Conservation (phyloP, 2,888 invertebrate genomes). For the Acanthoscelides obtectus region DNA sequence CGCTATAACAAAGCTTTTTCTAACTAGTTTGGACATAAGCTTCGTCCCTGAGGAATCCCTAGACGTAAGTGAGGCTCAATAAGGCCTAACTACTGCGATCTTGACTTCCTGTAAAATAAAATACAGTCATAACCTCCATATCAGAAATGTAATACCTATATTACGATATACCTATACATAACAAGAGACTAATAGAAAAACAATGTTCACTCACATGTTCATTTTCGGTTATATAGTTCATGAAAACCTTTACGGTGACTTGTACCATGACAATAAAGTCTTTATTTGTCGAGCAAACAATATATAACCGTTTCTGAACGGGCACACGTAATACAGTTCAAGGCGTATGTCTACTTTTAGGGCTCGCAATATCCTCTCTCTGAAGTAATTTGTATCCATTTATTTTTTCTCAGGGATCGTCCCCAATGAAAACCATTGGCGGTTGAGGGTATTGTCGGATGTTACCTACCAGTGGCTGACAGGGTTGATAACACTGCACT, state of each 20-base stretch:
- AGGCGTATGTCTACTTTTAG: slow-evolving; percentile 30
- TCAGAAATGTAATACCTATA: no score
- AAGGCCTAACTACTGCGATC: no score
- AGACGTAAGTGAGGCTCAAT: no score
- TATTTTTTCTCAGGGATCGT: slow-evolving; percentile 26
- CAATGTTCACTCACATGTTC: background rate
- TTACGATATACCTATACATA: background rate
- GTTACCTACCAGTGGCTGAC: background rate
- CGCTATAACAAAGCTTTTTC: no score
- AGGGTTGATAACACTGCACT: no score
- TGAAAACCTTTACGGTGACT: background rate
- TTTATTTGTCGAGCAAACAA: slow-evolving; percentile 26
- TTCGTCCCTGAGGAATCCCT: no score
- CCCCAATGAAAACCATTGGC: background rate
- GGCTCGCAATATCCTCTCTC: slow-evolving; percentile 43
- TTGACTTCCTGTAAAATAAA: no score
- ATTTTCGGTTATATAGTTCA: background rate
- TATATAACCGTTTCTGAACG: slow-evolving; percentile 38
- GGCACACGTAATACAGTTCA: slow-evolving; percentile 33
- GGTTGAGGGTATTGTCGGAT: background rate
- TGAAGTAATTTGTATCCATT: slow-evolving; percentile 47
- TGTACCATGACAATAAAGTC: background rate
- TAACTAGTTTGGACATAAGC: no score
- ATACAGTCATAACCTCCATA: no score
- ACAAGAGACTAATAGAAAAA: background rate